Base-by-base conservation (phyloP, 2,888 invertebrate species). In the Cheilosia grossa region DNA sequence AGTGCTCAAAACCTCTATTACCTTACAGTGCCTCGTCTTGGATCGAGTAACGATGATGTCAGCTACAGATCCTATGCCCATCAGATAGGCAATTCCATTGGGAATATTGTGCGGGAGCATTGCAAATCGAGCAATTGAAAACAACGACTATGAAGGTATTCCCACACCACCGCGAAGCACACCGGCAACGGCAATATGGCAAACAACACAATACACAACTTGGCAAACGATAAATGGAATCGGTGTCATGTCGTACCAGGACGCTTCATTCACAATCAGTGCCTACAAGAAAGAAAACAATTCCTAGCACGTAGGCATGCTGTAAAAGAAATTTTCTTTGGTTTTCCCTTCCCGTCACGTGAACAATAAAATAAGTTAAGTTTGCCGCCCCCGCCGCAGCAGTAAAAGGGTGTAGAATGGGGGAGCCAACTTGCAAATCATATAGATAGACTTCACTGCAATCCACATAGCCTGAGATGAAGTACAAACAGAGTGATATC, bases 221-320 rank as follows among this genome's bases (percentile, higher is more conserved):
- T 74, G 54, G 54, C 24, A 51, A 51, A 49, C 54, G 33, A 67
- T 67, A 69, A 81, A 69, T 64, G 42, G 6, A 69, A 63, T 67
- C 67, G 56, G 81, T 69, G 63, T 37, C 81, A 69, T 69, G 42
- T 30, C 63, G 81, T 81, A 69, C 81, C 75, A 75, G 75, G 69
- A 63, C 67, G 69, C 40, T 56, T 64, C 69, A 19, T 74, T 81
- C 49, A 56, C 47, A 81, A 63, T 75, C 61, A 61, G 53, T 67
- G 47, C 24, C 40, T 27, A 0, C 13, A 15, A 13, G 10, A 59
- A 44, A 2, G 9, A 30, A 9, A 9, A 30, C 17, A 24, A 67
- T 64, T 79, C 58, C 69, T 44, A 9, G 51, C 72, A 72, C 72
- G 61, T 72, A 72, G 42, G 19, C 30, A 24, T 42, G 24, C 15